Percentiles rank a stretch among this genome's conserved stretches.
phyloP scores from a whole-genome alignment of 2,888 invertebrate species.

The Ornithoptera priamus region DNA sequence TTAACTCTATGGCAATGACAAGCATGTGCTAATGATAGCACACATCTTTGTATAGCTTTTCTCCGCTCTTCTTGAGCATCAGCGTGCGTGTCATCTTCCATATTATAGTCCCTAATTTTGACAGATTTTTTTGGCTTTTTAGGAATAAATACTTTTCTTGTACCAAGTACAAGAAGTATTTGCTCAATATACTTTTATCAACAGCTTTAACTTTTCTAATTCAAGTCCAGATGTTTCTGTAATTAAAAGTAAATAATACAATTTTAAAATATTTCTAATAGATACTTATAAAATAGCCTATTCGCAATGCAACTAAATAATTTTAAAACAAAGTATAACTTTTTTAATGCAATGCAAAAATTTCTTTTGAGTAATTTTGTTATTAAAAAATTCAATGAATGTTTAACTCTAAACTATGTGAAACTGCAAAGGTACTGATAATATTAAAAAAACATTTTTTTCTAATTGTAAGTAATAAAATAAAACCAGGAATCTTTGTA shows the following conservation, averaged over 20 bases:
- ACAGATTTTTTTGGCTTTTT: not conserved
- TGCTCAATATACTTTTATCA: not conserved
- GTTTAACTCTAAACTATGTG: too few relatives aligned
- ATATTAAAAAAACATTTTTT: too few relatives aligned
- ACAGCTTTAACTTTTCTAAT: not conserved
- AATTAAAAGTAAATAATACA: not conserved
- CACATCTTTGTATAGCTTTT: conserved; percentile 54
- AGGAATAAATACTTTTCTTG: not conserved
- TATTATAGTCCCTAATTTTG: conserved; percentile 23
- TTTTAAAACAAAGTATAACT: not conserved
- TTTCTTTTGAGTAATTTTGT: not conserved
- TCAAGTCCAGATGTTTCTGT: not conserved
- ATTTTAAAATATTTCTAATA: not conserved
- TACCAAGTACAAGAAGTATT: conserved; percentile 1
- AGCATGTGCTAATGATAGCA: conserved; percentile 82
- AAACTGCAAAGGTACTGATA: too few relatives aligned
- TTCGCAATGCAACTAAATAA: not conserved
- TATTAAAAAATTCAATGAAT: not conserved
- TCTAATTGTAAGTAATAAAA: too few relatives aligned
- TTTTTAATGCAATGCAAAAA: not conserved
- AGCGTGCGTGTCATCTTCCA: conserved; percentile 9
- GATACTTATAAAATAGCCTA: not conserved
- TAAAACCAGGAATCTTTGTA: too few relatives aligned
- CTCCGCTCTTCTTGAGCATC: conserved; percentile 8
- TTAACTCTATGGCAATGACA: conserved; percentile 91